A percentile compares a stretch with the other conserved stretches of the same genome.
Conservation (phyloP, 1,140 invertebrate genomes). For the Papilio dardanus region DNA sequence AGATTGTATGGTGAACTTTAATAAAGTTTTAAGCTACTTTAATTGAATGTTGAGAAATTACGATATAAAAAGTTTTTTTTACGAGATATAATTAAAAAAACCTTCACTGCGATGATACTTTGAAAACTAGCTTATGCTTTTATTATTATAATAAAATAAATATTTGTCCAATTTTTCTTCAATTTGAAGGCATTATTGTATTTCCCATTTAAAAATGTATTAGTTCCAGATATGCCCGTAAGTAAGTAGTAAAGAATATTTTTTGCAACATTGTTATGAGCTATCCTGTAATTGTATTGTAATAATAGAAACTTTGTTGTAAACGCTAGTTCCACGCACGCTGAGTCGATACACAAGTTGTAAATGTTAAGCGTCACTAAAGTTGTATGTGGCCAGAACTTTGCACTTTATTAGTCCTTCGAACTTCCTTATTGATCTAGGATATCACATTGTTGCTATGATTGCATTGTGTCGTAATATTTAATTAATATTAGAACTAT, state of each 20-base stretch:
- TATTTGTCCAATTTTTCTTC: too few relatives aligned
- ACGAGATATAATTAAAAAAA: neutral
- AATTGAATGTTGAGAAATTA: neutral
- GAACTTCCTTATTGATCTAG: neutral
- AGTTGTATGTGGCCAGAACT: slow-evolving; percentile 12
- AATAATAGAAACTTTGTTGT: slow-evolving; percentile 10
- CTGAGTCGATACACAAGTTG: slow-evolving; percentile 7
- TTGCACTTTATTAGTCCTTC: slow-evolving; percentile 23
- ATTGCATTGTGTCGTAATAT: neutral
- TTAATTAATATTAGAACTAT: neutral
- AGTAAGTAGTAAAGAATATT: too few relatives aligned
- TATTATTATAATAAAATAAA: neutral
- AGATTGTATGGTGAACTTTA: neutral
- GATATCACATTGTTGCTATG: neutral
- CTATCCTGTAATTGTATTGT: neutral
- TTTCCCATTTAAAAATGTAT: too few relatives aligned
- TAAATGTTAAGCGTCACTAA: slow-evolving; percentile 12
- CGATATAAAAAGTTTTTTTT: neutral
- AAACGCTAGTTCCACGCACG: neutral
- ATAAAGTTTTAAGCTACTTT: slow-evolving; percentile 21
- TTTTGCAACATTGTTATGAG: neutral
- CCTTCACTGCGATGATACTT: too few relatives aligned
- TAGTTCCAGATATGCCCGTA: too few relatives aligned
- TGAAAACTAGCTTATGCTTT: too few relatives aligned
- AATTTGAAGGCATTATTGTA: too few relatives aligned